Base-by-base conservation (phyloP, 1,140 invertebrate species). In the Augochlora pura region DNA sequence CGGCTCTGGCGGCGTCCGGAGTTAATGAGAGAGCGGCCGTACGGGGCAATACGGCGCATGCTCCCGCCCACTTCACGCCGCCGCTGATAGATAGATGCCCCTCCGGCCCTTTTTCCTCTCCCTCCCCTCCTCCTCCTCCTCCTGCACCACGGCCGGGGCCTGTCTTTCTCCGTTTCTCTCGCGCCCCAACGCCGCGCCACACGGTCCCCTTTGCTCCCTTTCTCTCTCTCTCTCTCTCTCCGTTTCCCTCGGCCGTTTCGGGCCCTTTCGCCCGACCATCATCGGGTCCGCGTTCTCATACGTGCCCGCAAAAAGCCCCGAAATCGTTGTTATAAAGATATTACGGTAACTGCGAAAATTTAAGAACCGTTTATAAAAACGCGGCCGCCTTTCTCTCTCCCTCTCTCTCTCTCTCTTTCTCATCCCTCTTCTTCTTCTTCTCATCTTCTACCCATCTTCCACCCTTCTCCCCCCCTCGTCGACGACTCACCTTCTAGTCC, bases 51-150 rank as follows among this genome's bases (percentile, higher is more conserved):
- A 92, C 89, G 88, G 91, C 91, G 91, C 91, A 92, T 93, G 92
- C 92, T 89, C 91, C 91, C 92, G 92, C 92, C 92, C 92, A 93
- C 92, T 93, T 93, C 92, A 92, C 92, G 91, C 92, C 91, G 91
- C 91, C 92, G 92, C 92, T 93, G 92, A 93, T 93, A 93, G 92
- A 93, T 93, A 93, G 92, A 92, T 92, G 91, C 90, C 88, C 91
- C 90, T 89, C 87, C 88, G 88, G 86, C 83, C 86, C 83, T 83
- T 84, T 77, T 74, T 66, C 73, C 77, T 77, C 7, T 54, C 49
- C 42, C 49, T 3, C 21, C 49, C 49, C 60, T 81, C 83, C 74
- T 66, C 71, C 76, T 80, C 7, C 54, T 80, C 7, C 54, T 38
- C 14, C 38, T 18, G 1, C 25, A 16, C 85, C 12, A 9, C 42